phyloP scores from a whole-genome alignment of 2,888 invertebrate species.

The Catotricha subobsoleta region DNA sequence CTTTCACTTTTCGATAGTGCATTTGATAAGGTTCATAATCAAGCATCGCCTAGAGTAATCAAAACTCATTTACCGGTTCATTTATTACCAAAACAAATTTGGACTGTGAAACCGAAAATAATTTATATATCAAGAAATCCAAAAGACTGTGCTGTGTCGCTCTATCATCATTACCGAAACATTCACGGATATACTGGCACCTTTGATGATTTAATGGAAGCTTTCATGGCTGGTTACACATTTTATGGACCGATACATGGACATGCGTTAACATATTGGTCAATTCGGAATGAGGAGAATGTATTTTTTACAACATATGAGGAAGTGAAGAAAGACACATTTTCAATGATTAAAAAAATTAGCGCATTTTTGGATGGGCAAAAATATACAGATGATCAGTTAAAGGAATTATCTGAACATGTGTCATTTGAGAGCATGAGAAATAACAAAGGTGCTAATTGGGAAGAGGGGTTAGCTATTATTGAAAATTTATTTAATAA shows the following conservation, averaged over 20 bases:
- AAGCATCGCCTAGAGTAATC: slow-evolving; percentile 2
- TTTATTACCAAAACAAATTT: slow-evolving; percentile 5
- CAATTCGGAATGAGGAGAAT: slow-evolving; percentile 5
- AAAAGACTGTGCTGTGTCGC: slow-evolving; percentile 59
- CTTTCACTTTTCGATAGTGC: too few relatives aligned
- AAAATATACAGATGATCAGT: slow-evolving; percentile 4
- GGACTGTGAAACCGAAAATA: slow-evolving; percentile 22
- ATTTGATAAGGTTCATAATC: too few relatives aligned
- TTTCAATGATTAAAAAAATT: slow-evolving; percentile 2
- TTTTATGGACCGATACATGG: slow-evolving; percentile 17
- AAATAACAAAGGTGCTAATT: neutral
- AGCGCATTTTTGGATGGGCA: slow-evolving; percentile 7
- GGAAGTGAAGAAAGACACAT: slow-evolving; percentile 8
- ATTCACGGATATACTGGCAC: slow-evolving; percentile 6
- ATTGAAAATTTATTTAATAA: neutral
- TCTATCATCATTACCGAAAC: slow-evolving; percentile 35
- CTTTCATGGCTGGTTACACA: slow-evolving; percentile 6
- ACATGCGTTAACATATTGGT: slow-evolving; percentile 10
- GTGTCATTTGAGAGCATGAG: slow-evolving; percentile 11
- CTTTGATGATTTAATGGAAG: slow-evolving; percentile 8
- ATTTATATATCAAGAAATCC: slow-evolving; percentile 65
- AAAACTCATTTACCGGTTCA: slow-evolving; percentile 7
- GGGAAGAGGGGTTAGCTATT: neutral
- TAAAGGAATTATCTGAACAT: slow-evolving; percentile 10
- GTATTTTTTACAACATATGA: slow-evolving; percentile 8